Evolutionary conservation across 1,140 invertebrate species (phyloP).

Genomic region (Elysia chlorotica): DNA sequence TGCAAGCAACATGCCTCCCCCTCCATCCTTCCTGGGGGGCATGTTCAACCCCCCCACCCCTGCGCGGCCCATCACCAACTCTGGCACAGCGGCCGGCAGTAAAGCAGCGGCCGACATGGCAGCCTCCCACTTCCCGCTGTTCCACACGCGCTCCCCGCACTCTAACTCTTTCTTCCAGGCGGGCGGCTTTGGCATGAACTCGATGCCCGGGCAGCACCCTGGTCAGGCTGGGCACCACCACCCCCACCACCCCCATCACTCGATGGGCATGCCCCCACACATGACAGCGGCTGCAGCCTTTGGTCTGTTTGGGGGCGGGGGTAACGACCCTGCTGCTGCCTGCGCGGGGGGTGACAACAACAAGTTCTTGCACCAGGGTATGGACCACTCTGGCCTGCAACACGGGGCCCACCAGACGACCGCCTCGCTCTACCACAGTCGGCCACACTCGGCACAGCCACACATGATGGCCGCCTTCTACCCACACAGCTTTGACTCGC

Average conservation of each 20-base stretch:
- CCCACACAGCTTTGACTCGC: slow-evolving; percentile 57
- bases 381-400: slow-evolving; percentile 57
- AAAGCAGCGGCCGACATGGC: slow-evolving; percentile 54
- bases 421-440: slow-evolving; percentile 52
- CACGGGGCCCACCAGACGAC: slow-evolving; percentile 53
- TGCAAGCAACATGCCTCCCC: no score
- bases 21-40: slow-evolving; percentile 50
- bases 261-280: slow-evolving; percentile 54
- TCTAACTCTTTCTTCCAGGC: slow-evolving; percentile 61
- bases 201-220: slow-evolving; percentile 48
- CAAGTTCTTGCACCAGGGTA: slow-evolving; percentile 58
- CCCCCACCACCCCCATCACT: slow-evolving; percentile 55
- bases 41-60: slow-evolving; percentile 45
- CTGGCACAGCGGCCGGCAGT: slow-evolving; percentile 41
- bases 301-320: slow-evolving; percentile 53
- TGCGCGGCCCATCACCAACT: slow-evolving; percentile 41
- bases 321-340: slow-evolving; percentile 51
- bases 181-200: slow-evolving; percentile 58
- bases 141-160: slow-evolving; percentile 55
- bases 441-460: slow-evolving; percentile 47
- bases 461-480: slow-evolving; percentile 59
- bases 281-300: slow-evolving; percentile 62
- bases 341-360: no score
- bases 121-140: slow-evolving; percentile 55
- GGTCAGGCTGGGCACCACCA: slow-evolving; percentile 45